Conservation (phyloP, 2,113 vertebrate species). For the Limanda limanda region DNA sequence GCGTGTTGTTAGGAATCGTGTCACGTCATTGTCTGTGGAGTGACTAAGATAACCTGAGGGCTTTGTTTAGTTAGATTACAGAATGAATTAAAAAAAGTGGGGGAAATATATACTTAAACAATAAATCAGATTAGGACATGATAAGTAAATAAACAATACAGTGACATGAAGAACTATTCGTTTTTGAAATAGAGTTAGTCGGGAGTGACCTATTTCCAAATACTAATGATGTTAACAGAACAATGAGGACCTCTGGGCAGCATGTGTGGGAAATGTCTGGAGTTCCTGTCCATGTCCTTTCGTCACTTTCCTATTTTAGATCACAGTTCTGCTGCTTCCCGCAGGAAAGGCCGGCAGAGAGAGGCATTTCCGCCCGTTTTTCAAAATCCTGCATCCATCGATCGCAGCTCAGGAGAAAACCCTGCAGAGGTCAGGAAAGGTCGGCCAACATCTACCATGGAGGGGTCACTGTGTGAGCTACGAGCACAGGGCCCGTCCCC, state of each 20-base stretch:
- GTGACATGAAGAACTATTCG: not conserved
- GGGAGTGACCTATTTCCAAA: conserved; percentile 24
- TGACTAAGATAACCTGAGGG: conserved; percentile 46
- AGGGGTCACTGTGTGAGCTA: conserved; percentile 36
- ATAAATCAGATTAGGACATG: not conserved
- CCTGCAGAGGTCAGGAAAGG: conserved; percentile 66
- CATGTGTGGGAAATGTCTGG: conserved; percentile 76
- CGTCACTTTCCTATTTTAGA: conserved; percentile 83
- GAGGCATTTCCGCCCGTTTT: conserved; percentile 80
- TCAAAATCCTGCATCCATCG: conserved; percentile 47
- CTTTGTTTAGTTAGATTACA: not conserved
- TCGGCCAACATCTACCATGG: conserved; percentile 15
- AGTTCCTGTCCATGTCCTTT: conserved; percentile 78
- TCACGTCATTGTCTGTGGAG: conserved; percentile 47
- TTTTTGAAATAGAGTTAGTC: not conserved
- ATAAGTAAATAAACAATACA: not conserved
- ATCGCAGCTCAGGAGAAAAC: conserved; percentile 32
- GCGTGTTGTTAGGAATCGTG: conserved; percentile 23
- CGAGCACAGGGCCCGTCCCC: conserved; percentile 13
- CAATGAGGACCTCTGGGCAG: conserved; percentile 58
- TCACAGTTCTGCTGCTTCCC: conserved; percentile 78
- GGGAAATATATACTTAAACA: not conserved
- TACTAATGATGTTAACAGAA: conserved; percentile 47
- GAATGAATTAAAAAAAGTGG: not conserved
- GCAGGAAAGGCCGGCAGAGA: conserved; percentile 69